A percentile compares a stretch with the other conserved stretches of the same genome.
Conservation (phyloP, 2,113 vertebrate species). For the Nannobrachium achirus region DNA sequence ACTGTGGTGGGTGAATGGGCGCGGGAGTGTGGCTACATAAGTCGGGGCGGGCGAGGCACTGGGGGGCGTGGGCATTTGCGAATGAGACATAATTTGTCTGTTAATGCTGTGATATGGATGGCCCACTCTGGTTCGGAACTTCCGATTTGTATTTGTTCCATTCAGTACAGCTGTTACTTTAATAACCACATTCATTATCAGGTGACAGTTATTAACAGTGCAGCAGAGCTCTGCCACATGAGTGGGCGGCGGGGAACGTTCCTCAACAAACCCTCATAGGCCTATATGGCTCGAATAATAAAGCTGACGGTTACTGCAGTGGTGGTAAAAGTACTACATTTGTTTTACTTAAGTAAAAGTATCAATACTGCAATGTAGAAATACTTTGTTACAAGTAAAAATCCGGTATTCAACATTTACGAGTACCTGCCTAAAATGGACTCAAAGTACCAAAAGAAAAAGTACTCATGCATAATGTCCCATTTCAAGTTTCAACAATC, state of each 20-base stretch:
- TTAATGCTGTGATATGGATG: constrained; percentile 62
- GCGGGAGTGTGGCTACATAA: too few relatives aligned
- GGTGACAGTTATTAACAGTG: constrained; percentile 69
- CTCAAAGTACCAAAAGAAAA: too few relatives aligned
- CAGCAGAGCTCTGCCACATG: constrained; percentile 41
- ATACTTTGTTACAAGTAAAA: too few relatives aligned
- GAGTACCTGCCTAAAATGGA: too few relatives aligned
- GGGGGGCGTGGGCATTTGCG: constrained; percentile 45
- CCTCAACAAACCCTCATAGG: constrained; percentile 44
- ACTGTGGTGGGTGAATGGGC: not conserved
- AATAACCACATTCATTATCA: constrained; percentile 74
- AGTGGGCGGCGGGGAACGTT: constrained; percentile 30
- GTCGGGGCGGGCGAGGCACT: constrained; percentile 17
- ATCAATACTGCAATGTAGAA: too few relatives aligned
- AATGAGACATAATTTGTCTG: constrained; percentile 60
- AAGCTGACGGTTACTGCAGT: too few relatives aligned
- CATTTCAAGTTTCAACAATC: too few relatives aligned
- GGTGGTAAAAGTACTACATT: too few relatives aligned
- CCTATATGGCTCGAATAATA: too few relatives aligned
- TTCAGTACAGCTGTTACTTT: constrained; percentile 70
- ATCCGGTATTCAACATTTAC: too few relatives aligned
- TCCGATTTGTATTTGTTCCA: constrained; percentile 57
- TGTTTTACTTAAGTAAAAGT: too few relatives aligned
- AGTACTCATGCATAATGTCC: too few relatives aligned
- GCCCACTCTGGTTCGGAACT: constrained; percentile 59